phyloP scores from a whole-genome alignment of 2,113 vertebrate species.

The Triplophysa dalaica region DNA sequence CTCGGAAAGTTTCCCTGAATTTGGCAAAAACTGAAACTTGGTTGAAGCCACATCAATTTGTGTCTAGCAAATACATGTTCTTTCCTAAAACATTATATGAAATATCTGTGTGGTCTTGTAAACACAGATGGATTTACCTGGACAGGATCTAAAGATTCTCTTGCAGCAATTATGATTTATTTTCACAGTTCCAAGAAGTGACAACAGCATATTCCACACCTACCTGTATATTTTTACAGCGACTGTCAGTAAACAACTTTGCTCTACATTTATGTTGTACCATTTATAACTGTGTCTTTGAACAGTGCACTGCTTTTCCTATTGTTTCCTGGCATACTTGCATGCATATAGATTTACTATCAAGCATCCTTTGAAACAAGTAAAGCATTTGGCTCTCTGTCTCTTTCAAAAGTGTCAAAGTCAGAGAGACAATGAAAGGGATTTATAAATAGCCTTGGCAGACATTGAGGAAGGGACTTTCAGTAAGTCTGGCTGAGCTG shows the following conservation, averaged over 20 bases:
- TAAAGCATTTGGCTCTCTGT: slow-evolving; percentile 32
- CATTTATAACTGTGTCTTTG: slow-evolving; percentile 43
- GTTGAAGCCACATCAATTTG: background rate
- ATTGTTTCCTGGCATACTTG: slow-evolving; percentile 46
- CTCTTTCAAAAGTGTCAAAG: slow-evolving; percentile 36
- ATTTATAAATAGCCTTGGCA: slow-evolving; percentile 37
- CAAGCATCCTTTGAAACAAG: slow-evolving; percentile 30
- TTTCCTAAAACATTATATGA: background rate
- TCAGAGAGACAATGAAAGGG: background rate
- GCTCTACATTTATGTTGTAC: slow-evolving; percentile 37
- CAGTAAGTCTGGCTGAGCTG: slow-evolving; percentile 3
- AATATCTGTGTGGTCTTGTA: slow-evolving; percentile 16
- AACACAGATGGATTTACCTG: slow-evolving; percentile 15
- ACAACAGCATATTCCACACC: slow-evolving; percentile 36
- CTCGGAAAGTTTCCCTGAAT: background rate
- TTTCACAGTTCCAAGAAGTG: slow-evolving; percentile 35
- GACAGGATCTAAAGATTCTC: slow-evolving; percentile 29
- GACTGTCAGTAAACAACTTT: slow-evolving; percentile 42
- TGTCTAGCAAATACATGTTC: slow-evolving; percentile 14
- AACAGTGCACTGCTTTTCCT: slow-evolving; percentile 21
- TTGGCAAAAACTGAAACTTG: background rate
- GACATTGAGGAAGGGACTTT: background rate
- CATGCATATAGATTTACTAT: slow-evolving; percentile 43
- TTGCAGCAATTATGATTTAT: slow-evolving; percentile 36
- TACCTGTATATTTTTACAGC: slow-evolving; percentile 40